These are phyloP conservation scores for Sebastes matsubarae DNA, from an alignment of 2,797 vertebrate genomes.

Conservation along the genomic window DNA sequence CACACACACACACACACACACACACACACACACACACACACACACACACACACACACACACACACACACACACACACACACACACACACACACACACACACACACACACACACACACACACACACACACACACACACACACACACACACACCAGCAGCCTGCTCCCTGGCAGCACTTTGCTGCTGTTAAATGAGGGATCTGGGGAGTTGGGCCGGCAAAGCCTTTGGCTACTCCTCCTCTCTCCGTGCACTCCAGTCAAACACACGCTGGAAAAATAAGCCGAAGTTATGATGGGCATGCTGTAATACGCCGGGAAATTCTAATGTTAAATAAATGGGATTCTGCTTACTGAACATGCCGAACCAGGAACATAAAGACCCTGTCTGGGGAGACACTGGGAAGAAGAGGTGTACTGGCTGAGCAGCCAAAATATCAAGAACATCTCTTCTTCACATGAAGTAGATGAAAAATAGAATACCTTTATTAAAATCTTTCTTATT, in stretches of 20 bases:
- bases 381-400: background rate
- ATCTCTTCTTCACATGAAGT: background rate
- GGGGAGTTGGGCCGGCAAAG: constrained; percentile 66
- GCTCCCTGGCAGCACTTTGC: constrained; percentile 67
- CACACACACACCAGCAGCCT: background rate
- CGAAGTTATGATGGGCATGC: constrained; percentile 8
- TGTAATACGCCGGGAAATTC: constrained; percentile 12
- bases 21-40: too few species aligned
- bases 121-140: background rate
- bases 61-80: background rate
- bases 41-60: too few species aligned
- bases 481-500: background rate
- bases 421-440: background rate
- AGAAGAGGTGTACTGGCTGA: background rate
- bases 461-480: background rate
- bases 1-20: too few species aligned
- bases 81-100: constrained; percentile 1
- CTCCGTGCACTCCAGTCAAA: constrained; percentile 36
- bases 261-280: constrained; percentile 28
- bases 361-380: background rate
- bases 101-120: background rate
- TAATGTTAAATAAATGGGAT: constrained; percentile 21
- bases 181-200: constrained; percentile 76
- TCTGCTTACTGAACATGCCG: constrained; percentile 3
- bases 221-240: constrained; percentile 52